Evolutionary conservation across 2,888 invertebrate species (phyloP).

Genomic region (Neelides folsomi): DNA sequence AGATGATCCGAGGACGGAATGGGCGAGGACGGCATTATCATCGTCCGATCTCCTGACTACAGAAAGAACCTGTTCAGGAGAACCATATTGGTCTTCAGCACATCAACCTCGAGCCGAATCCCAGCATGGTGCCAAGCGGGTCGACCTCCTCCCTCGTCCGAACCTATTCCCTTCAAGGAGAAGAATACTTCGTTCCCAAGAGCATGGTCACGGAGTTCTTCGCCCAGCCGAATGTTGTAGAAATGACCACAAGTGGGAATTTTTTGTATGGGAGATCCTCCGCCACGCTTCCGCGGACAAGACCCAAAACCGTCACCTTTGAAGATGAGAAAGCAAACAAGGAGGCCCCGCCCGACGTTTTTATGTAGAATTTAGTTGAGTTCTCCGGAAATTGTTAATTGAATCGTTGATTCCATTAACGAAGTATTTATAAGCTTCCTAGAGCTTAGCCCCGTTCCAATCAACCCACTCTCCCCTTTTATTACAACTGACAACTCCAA

Average conservation of each 20-base stretch:
- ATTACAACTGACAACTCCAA: background rate
- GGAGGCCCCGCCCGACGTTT: conserved; percentile 31
- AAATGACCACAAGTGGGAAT: conserved; percentile 29
- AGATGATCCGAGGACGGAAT: conserved; percentile 43
- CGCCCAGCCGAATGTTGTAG: conserved; percentile 31
- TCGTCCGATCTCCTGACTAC: conserved; percentile 33
- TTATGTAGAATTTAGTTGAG: conserved; percentile 21
- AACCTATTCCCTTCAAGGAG: conserved; percentile 19
- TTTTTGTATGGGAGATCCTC: conserved; percentile 26
- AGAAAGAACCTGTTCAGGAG: conserved; percentile 22
- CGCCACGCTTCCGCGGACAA: conserved; percentile 29
- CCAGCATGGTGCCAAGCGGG: background rate
- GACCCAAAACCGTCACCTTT: conserved; percentile 32
- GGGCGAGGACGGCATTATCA: conserved; percentile 31
- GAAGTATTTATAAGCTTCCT: background rate
- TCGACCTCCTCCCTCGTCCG: background rate
- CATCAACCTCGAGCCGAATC: conserved; percentile 27
- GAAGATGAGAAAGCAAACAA: conserved; percentile 32
- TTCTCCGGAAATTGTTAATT: too few species aligned
- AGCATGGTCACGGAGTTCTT: conserved; percentile 33
- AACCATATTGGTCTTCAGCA: conserved; percentile 31
- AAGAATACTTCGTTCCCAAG: conserved; percentile 33
- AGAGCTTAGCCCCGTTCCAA: background rate
- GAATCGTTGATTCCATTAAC: too few species aligned
- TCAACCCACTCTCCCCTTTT: background rate